Percentiles rank a stretch among this genome's conserved stretches.
Evolutionary conservation across 2,797 vertebrate genomes (phyloP).

Genomic region (Chrysocyon brachyurus): DNA sequence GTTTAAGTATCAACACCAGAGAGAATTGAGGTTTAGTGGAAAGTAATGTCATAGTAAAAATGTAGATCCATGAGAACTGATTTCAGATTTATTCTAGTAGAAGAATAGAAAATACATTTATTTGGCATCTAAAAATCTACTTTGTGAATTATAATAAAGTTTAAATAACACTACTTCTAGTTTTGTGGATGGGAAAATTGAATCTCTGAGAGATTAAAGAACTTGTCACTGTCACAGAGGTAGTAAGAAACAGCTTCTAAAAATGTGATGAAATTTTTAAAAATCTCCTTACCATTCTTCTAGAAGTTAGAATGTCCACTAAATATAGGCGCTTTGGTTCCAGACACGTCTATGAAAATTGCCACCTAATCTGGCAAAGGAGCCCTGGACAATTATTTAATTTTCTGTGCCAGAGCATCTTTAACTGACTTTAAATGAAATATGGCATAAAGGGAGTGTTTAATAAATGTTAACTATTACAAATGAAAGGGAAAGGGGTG

Average conservation of each 20-base stretch:
- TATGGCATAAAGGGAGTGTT: neutral
- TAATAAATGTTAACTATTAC: neutral
- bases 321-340: neutral
- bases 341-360: neutral
- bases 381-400: neutral
- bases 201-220: neutral
- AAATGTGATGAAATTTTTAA: neutral
- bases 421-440: slow-evolving; percentile 13
- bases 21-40: neutral
- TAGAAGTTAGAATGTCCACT: neutral
- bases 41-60: neutral
- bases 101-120: neutral
- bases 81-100: slow-evolving; percentile 1
- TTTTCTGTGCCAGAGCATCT: neutral
- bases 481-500: neutral
- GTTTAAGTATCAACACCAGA: neutral
- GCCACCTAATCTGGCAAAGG: neutral
- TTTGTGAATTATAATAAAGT: neutral
- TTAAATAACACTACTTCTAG: neutral
- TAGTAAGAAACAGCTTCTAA: neutral
- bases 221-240: neutral
- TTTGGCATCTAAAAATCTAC: neutral
- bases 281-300: neutral
- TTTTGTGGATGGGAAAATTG: slow-evolving; percentile 26
- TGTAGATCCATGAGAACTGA: neutral